Evolutionary conservation across 2,113 vertebrate species (phyloP), one percentile per base, ranked within the genome.

Genomic region (Sceloporus tristichus): DNA sequence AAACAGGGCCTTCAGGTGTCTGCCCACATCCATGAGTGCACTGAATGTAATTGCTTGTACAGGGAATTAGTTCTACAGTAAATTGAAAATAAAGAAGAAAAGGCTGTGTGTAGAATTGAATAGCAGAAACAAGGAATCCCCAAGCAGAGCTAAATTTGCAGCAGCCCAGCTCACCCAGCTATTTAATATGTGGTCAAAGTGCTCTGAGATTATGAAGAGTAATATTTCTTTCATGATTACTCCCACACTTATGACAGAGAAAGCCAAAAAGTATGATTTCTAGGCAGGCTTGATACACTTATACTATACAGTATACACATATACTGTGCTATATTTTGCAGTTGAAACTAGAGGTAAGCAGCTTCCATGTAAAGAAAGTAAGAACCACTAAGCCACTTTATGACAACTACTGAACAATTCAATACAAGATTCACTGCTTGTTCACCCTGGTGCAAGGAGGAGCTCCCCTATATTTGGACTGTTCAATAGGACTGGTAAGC

Each of bases 21-120:
- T 96, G 93, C 88, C 98, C 92, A 91, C 99, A 99, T 42, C 95
- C 96, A 0, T 98, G 93, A 81, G 98, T 97, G 85, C 98, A 99
- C 38, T 91, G 84, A 0, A 94, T 96, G 40, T 87, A 1, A 0
- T 97, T 97, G 68, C 87, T 95, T 84, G 94, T 90, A 88, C 99
- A 99, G 34, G 95, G 94, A 90, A 94, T 89, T 13, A 97, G 90
- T 93, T 98, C 98, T 99, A 73, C 0, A 93, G 42, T 79, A 81
- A 91, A 92, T 78, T 34, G 77, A 93, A 68, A 84, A 93, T 23
- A 5, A 70, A 82, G 87, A 86, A 10, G 25, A 76, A 53, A n/a
- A 81, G 0, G 27, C 82, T 91, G 2, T 65, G 4, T 53, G 7
- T 25, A 29, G 25, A 71, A 29, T 29, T 9, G 68, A 66, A 71